Percentiles rank a stretch among this genome's conserved stretches.
These are phyloP conservation scores for Scatophagus argus DNA, from an alignment of 2,113 vertebrate genomes.

Conservation along the genomic window DNA sequence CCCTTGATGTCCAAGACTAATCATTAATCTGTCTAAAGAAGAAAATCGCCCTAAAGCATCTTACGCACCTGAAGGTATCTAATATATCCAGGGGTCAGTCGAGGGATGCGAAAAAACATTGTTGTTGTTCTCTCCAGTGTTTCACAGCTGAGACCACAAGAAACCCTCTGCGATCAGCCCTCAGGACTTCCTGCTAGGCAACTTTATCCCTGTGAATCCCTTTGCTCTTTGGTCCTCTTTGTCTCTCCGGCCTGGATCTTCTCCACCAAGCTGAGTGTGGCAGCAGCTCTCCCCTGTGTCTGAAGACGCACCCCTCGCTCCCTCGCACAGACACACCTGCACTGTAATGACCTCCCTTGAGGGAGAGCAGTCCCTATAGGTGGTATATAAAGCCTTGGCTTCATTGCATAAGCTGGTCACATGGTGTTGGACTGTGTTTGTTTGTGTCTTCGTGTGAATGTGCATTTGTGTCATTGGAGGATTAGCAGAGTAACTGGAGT, in stretches of 20 bases:
- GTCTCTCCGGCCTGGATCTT: conserved; percentile 28
- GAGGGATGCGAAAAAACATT: conserved; percentile 87
- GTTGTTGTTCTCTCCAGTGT: conserved; percentile 54
- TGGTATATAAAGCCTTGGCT: conserved; percentile 71
- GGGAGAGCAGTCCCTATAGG: conserved; percentile 23
- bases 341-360: conserved; percentile 29
- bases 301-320: conserved; percentile 34
- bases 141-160: conserved; percentile 44
- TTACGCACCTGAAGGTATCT: conserved; percentile 89
- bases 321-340: conserved; percentile 47
- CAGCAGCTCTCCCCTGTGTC: conserved; percentile 42
- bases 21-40: conserved; percentile 37
- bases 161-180: conserved; percentile 10
- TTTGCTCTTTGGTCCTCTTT: neutral
- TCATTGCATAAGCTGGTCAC: conserved; percentile 77
- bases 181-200: conserved; percentile 50
- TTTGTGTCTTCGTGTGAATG: conserved; percentile 46
- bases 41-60: conserved; percentile 30
- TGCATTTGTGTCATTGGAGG: conserved; percentile 68
- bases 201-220: conserved; percentile 38
- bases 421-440: conserved; percentile 62
- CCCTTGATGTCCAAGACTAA: conserved; percentile 30
- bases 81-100: conserved; percentile 89
- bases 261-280: conserved; percentile 23
- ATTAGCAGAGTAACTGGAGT: conserved; percentile 66